Conservation (phyloP, 2,888 invertebrate genomes). For the Mycalesis mineus region DNA sequence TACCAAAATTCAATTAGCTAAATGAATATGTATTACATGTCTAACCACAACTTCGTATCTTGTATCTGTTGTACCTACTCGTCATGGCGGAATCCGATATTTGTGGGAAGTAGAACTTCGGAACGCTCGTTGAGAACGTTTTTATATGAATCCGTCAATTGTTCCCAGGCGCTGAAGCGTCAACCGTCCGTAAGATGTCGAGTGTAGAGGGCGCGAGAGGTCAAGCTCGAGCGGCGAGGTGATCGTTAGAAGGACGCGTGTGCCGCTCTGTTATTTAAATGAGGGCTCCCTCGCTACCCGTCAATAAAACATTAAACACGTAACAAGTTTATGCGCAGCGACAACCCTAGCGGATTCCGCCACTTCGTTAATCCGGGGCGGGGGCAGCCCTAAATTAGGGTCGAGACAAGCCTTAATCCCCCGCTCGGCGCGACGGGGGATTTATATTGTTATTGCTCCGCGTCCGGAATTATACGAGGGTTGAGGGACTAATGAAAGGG, state of each 20-base stretch:
- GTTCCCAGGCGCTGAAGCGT: neutral
- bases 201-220: slow-evolving; percentile 4
- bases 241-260: slow-evolving; percentile 40
- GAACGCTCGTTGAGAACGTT: neutral
- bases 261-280: slow-evolving; percentile 68
- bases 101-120: neutral
- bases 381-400: slow-evolving; percentile 79
- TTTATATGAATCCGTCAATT: neutral
- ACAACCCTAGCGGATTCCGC: slow-evolving; percentile 78
- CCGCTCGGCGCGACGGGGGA: slow-evolving; percentile 78
- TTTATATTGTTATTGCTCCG: slow-evolving; percentile 79
- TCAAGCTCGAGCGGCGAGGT: slow-evolving; percentile 22
- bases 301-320: slow-evolving; percentile 79
- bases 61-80: too few relatives aligned
- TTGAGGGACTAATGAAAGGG: slow-evolving; percentile 79
- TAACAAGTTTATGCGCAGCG: slow-evolving; percentile 77
- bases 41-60: neutral
- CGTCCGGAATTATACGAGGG: slow-evolving; percentile 79
- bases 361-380: slow-evolving; percentile 78
- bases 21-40: neutral
- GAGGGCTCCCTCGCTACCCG: slow-evolving; percentile 73
- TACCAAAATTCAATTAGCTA: neutral
- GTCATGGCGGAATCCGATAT: slow-evolving; percentile 1
- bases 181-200: neutral
- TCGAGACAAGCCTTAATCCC: slow-evolving; percentile 79